These are phyloP conservation scores for Tragelaphus buxtoni DNA, from an alignment of 2,113 vertebrate genomes.

Conservation along the genomic window DNA sequence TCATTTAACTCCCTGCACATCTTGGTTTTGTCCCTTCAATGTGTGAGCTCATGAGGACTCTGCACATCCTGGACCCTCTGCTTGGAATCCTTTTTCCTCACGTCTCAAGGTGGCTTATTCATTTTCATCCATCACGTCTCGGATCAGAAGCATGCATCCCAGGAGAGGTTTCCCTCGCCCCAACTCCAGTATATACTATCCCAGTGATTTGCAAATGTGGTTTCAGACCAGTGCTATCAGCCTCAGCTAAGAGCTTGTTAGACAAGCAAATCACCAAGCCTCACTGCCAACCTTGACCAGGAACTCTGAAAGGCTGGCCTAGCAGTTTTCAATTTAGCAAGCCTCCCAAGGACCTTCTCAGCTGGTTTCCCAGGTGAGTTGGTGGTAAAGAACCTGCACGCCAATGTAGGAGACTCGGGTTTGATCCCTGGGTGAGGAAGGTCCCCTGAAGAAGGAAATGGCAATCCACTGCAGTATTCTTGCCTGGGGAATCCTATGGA, in stretches of 20 bases:
- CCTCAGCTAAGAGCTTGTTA: background rate
- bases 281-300: no score
- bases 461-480: background rate
- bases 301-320: background rate
- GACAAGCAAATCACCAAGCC: background rate
- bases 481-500: background rate
- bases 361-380: background rate
- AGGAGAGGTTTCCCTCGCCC: background rate
- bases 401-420: background rate
- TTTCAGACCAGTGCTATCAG: no score
- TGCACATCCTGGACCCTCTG: background rate
- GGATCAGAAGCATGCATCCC: background rate
- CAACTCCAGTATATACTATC: no score
- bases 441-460: background rate
- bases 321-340: background rate
- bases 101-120: background rate
- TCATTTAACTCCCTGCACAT: background rate
- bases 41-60: background rate
- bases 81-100: background rate
- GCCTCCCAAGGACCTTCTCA: background rate
- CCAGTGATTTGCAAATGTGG: background rate
- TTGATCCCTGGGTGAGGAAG: background rate
- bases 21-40: background rate
- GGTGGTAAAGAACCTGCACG: background rate
- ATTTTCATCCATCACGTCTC: background rate